A percentile compares a stretch with the other conserved stretches of the same genome.
Conservation (phyloP, 1,140 invertebrate species). For the Bombus waltoni region DNA sequence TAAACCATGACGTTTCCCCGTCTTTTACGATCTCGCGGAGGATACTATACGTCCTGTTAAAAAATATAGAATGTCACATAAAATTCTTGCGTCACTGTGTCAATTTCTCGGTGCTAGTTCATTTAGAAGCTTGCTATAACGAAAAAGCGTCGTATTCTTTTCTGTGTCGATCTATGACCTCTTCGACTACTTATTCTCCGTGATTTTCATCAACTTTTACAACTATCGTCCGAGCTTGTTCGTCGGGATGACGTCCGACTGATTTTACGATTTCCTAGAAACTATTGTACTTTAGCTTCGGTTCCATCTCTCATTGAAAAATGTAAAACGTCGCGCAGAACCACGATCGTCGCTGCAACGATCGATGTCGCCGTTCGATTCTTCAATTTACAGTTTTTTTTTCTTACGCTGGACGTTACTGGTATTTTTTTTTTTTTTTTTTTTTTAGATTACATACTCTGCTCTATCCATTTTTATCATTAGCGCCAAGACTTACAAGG, state of each 20-base stretch:
- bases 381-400: not conserved
- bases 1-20: not conserved
- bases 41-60: not conserved
- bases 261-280: not conserved
- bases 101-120: not conserved
- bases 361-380: not conserved
- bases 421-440: too few species aligned
- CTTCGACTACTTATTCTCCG: too few species aligned
- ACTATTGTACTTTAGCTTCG: not conserved
- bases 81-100: not conserved
- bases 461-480: too few species aligned
- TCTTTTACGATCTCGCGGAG: not conserved
- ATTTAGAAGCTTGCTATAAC: not conserved
- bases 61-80: not conserved
- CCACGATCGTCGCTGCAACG: fast-evolving
- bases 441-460: too few species aligned
- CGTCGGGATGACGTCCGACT: not conserved
- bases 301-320: not conserved
- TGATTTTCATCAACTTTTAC: not conserved
- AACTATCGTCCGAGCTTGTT: too few species aligned
- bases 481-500: too few species aligned
- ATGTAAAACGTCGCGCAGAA: not conserved
- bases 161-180: too few species aligned
- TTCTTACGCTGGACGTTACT: fast-evolving
- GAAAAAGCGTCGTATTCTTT: too few species aligned